Evolutionary conservation across 2,888 invertebrate genomes (phyloP), one percentile per base, ranked within the genome.

Genomic region (Silvanus unidentatus): DNA sequence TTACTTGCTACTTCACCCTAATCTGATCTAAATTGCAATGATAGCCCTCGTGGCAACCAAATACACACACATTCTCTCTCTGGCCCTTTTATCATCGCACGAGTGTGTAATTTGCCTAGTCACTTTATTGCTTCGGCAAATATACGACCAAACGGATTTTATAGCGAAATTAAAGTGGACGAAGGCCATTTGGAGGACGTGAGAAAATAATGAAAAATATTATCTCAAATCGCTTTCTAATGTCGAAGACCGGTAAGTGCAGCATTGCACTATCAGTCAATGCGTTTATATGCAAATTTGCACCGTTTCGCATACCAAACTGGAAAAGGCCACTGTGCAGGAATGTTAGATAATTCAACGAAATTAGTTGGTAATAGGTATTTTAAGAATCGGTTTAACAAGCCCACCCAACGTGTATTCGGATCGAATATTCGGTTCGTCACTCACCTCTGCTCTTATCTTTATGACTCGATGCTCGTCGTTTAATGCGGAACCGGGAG

Each of bases 1-100:
- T 68, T 68, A 68, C 63, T 62, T 53, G 58, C 58, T 61, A 58
- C 65, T 68, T 61, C 65, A 65, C 66, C 66, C 65, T 66, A 66
- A 68, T 68, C 67, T 64, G 63, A 63, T 66, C 63, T 66, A 67
- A 67, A 67, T 68, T 67, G 66, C 63, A 66, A 64, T 65, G 66
- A 66, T 66, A 66, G 59, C 65, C 62, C 66, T 63, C 58, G 50
- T 48, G 56, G 56, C 54, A 50, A 53, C 49, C 49, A 34, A n/a
- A n/a, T n/a, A n/a, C n/a, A n/a, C n/a, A 45, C 49, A 38, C 40
- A 29, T 49, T 42, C 37, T 39, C n/a, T n/a, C n/a, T n/a, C n/a
- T n/a, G n/a, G n/a, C n/a, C 40, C 43, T 42, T 40, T 48, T 45
- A 40, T 29, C 41, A 43, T 5, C 5, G 32, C 22, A 22, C 59